Percentiles rank a stretch among this genome's conserved stretches.
phyloP scores from a whole-genome alignment of 2,888 invertebrate genomes.

The Geotrupes spiniger region DNA sequence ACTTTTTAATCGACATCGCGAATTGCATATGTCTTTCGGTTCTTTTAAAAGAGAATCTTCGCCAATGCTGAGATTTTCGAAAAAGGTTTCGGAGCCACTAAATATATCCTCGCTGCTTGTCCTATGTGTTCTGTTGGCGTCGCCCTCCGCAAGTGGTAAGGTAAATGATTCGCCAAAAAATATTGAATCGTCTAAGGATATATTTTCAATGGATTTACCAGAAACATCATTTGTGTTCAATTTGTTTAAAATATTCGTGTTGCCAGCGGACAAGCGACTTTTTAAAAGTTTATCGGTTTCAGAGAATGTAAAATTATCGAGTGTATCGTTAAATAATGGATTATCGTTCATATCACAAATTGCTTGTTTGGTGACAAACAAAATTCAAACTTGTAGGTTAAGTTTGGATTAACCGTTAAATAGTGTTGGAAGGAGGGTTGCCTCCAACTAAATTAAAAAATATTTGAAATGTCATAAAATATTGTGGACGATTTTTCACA shows the following conservation, averaged over 20 bases:
- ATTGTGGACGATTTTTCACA: too few species aligned
- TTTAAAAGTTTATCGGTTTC: slow-evolving; percentile 17
- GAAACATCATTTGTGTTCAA: not conserved
- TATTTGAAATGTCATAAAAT: too few species aligned
- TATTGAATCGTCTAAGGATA: slow-evolving; percentile 38
- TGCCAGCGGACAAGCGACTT: not conserved
- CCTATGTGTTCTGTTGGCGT: not conserved
- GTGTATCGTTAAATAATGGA: slow-evolving; percentile 35
- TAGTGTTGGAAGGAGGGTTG: too few species aligned
- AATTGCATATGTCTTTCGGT: not conserved
- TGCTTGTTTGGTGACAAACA: not conserved
- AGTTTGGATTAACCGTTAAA: too few species aligned
- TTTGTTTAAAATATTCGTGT: not conserved
- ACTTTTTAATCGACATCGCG: not conserved
- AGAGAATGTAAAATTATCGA: slow-evolving; percentile 36
- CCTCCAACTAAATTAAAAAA: too few species aligned
- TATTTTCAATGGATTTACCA: slow-evolving; percentile 18
- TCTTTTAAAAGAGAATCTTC: not conserved
- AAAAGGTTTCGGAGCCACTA: not conserved
- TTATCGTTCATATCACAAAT: not conserved
- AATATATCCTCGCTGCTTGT: not conserved
- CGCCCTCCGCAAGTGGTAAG: not conserved
- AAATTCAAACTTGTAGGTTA: not conserved
- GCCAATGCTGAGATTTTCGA: not conserved
- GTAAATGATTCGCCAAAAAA: slow-evolving; percentile 29